phyloP scores from a whole-genome alignment of 1,140 invertebrate genomes.

The Nasonia giraulti region DNA sequence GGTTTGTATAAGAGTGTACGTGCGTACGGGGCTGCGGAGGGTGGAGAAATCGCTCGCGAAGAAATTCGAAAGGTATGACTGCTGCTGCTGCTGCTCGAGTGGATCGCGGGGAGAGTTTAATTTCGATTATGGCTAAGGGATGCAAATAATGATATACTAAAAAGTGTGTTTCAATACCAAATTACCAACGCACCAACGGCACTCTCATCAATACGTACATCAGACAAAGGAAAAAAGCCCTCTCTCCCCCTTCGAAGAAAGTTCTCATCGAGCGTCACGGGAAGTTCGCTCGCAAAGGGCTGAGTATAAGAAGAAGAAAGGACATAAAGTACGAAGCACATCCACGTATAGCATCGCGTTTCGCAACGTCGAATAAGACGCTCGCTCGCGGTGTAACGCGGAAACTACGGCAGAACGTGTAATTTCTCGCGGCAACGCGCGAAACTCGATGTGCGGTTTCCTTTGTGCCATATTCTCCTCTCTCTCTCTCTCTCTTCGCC shows the following conservation, averaged over 20 bases:
- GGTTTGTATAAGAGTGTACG: not conserved
- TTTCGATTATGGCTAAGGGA: no score
- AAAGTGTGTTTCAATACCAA: no score
- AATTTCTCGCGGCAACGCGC: conserved; percentile 25
- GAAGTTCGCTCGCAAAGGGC: not conserved
- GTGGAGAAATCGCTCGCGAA: no score
- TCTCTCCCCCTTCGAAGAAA: not conserved
- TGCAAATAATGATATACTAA: no score
- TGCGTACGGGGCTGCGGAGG: no score
- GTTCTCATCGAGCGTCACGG: not conserved
- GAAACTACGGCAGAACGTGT: conserved; percentile 11
- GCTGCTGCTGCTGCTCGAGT: no score
- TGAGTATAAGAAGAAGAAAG: not conserved
- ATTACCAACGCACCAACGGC: no score
- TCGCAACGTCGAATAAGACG: not conserved
- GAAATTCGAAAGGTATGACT: no score
- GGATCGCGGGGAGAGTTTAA: no score
- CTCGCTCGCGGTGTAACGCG: not conserved
- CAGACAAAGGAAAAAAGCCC: not conserved
- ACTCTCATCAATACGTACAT: not conserved
- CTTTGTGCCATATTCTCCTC: conserved; percentile 13
- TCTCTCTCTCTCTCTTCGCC: not conserved
- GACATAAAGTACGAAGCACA: not conserved
- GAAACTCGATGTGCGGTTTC: conserved; percentile 9
- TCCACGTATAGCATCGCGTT: not conserved